Conservation (phyloP, 2,888 invertebrate genomes). For the Tiliacea aurago region DNA sequence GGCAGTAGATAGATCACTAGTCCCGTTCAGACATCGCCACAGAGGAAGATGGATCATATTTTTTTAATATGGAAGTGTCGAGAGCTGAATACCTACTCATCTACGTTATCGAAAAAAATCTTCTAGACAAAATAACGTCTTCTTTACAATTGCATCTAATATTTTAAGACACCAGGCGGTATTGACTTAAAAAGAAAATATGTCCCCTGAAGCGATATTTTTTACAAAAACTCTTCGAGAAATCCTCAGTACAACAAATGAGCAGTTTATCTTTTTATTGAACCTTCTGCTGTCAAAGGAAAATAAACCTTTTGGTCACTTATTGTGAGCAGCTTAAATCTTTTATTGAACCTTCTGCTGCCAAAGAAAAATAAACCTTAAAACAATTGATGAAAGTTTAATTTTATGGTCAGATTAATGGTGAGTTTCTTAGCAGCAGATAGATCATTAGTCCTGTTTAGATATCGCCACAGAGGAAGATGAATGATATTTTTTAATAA, state of each 20-base stretch:
- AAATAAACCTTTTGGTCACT: background rate
- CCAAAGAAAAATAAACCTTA: background rate
- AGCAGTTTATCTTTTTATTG: slow-evolving; percentile 20
- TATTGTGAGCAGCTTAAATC: background rate
- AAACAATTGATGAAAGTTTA: background rate
- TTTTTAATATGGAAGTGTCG: slow-evolving; percentile 4
- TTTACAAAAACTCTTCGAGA: slow-evolving; percentile 27
- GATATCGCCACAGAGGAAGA: slow-evolving; percentile 7
- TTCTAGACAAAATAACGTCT: background rate
- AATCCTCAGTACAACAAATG: slow-evolving; percentile 37
- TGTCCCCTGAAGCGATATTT: slow-evolving; percentile 28
- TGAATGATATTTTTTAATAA: slow-evolving; percentile 14
- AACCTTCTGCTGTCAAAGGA: background rate
- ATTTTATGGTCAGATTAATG: background rate
- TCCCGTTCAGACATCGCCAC: slow-evolving; percentile 7
- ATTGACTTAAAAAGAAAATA: slow-evolving; percentile 22
- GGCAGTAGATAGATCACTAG: slow-evolving; percentile 38
- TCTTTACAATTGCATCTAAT: no score
- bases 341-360: slow-evolving; percentile 4
- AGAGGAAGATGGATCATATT: slow-evolving; percentile 20
- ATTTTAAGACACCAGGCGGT: slow-evolving; percentile 8
- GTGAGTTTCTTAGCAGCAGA: slow-evolving; percentile 8
- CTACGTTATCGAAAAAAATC: no score
- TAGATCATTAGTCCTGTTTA: slow-evolving; percentile 44
- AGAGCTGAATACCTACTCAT: no score